Conservation (phyloP, 2,113 vertebrate species). For the Carassius carassius region DNA sequence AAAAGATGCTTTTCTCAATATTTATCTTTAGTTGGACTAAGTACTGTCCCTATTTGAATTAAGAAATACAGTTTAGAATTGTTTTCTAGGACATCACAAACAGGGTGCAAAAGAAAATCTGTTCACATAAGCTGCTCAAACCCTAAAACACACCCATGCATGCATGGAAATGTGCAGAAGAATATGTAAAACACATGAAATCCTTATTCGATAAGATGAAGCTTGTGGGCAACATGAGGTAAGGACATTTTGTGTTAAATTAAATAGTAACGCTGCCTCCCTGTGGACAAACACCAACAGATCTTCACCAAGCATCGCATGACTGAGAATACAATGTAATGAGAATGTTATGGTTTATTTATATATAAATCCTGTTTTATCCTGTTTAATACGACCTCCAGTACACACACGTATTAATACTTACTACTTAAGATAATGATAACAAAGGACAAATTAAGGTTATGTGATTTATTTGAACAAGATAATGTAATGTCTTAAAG, state of each 20-base stretch:
- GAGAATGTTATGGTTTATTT: background rate
- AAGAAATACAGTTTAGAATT: background rate
- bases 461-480: no score
- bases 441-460: no score
- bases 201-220: background rate
- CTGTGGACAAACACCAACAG: background rate
- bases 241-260: background rate
- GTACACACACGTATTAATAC: no score
- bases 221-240: background rate
- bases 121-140: no score
- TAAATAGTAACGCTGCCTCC: background rate
- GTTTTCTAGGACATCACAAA: background rate
- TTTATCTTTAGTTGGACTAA: no score
- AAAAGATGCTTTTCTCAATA: background rate
- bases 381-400: no score
- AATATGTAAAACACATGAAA: background rate
- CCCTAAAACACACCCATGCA: background rate
- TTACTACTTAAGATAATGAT: no score
- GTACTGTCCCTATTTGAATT: background rate
- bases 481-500: no score
- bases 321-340: background rate
- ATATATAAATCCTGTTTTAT: background rate
- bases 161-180: background rate
- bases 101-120: background rate
- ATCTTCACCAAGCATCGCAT: background rate